Evolutionary conservation across 1,140 invertebrate genomes (phyloP), one percentile per base, ranked within the genome.

Genomic region (Muscidifurax raptorellus): DNA sequence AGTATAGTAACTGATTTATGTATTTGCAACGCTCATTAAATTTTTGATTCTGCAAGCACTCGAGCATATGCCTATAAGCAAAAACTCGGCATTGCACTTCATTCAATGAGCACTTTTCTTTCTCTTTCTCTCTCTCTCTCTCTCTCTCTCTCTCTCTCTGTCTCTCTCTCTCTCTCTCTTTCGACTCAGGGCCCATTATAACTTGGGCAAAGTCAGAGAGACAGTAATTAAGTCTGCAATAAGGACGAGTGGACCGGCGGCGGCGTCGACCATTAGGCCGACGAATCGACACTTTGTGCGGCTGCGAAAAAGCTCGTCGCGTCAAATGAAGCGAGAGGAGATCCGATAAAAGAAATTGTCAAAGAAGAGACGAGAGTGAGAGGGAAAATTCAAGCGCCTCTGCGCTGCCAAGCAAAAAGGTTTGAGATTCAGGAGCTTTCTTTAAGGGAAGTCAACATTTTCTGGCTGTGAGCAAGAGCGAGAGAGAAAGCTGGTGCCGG

Each of bases 201-300:
- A 93, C 90, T 93, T 92, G 79, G 90, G 89, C 88, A 86, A 90
- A 92, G 91, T 92, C 90, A 71, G 79, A 77, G 59, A 92, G 91
- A 90, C 90, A 91, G 92, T 93, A 93, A 93, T 93, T 93, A 93
- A 92, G 92, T 92, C 90, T 89, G 91, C 91, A 93, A 92, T 92
- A 92, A 93, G 90, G 91, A 92, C 90, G 91, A 92, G 90, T 92
- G 92, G 91, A 90, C 90, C 89, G 71, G 30, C 69, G 44, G 76
- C 25, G 89, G 88, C 36, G 89, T 88, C 87, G 90, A 85, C 91
- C 90, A 92, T 92, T 92, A 92, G 90, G 82, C 25, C 27, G 91
- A 91, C 89, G 89, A 90, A 92, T 93, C 92, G 92, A 92, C 92
- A 92, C 90, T 93, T 93, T 92, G 90, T 90, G 88, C 90, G 89